These are phyloP conservation scores for Zaprionus camerounensis DNA, from an alignment of 1,140 invertebrate genomes.

Conservation along the genomic window DNA sequence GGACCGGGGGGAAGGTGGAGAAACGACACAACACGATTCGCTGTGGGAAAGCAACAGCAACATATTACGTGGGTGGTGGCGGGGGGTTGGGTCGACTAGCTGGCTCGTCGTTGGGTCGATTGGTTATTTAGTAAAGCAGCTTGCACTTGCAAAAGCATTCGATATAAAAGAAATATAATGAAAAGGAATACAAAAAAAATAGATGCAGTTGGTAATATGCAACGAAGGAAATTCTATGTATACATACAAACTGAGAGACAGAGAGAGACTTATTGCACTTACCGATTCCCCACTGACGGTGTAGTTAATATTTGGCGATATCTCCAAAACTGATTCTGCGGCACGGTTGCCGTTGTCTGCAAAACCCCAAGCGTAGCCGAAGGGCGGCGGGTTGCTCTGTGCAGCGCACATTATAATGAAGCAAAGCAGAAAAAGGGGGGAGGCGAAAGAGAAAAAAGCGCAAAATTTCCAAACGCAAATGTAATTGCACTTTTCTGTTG, in stretches of 20 bases:
- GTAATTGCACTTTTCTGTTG: conserved; percentile 82
- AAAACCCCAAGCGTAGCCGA: conserved; percentile 83
- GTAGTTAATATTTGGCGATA: conserved; percentile 84
- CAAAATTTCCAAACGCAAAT: conserved; percentile 83
- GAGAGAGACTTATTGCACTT: conserved; percentile 53
- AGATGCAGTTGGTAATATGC: conserved; percentile 39
- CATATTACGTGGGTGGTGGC: conserved; percentile 53
- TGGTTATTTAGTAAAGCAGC: conserved; percentile 64
- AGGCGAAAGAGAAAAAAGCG: conserved; percentile 80
- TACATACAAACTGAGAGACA: conserved; percentile 46
- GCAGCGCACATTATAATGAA: conserved; percentile 83
- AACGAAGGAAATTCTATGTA: conserved; percentile 53
- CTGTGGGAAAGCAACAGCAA: conserved; percentile 79
- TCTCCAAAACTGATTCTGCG: conserved; percentile 82
- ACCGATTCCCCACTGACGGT: conserved; percentile 84
- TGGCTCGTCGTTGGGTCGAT: conserved; percentile 50
- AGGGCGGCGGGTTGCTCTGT: conserved; percentile 83
- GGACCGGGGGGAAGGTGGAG: conserved; percentile 4
- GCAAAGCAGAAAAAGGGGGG: conserved; percentile 56
- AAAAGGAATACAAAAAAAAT: conserved; percentile 29
- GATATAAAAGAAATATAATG: conserved; percentile 28
- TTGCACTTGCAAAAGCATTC: conserved; percentile 68
- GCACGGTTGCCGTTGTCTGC: conserved; percentile 80
- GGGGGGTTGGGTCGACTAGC: conserved; percentile 33
- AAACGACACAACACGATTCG: conserved; percentile 72